Percentiles rank a stretch among this genome's conserved stretches.
These are phyloP conservation scores for Onthophagus taurus DNA, from an alignment of 1,140 invertebrate species.

Conservation along the genomic window DNA sequence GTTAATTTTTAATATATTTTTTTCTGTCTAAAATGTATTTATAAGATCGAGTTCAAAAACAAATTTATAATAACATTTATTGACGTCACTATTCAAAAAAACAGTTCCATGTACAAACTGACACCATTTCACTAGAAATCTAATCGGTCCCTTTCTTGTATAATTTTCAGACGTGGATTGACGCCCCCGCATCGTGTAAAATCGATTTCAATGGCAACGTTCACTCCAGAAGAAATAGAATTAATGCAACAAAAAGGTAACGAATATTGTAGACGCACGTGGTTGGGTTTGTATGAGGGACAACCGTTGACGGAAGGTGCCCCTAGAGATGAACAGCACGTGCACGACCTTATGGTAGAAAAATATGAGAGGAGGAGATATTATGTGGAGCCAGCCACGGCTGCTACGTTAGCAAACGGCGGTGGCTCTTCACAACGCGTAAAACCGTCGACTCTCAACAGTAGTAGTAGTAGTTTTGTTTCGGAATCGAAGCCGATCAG, in stretches of 20 bases:
- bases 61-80: too few relatives aligned
- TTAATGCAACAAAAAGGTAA: constrained; percentile 85
- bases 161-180: constrained; percentile 82
- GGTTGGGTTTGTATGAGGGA: constrained; percentile 74
- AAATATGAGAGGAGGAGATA: constrained; percentile 88
- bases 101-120: too few relatives aligned
- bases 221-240: constrained; percentile 91
- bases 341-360: constrained; percentile 84
- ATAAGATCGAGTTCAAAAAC: too few relatives aligned
- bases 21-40: too few relatives aligned
- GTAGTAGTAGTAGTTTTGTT: not conserved
- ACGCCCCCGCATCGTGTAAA: constrained; percentile 97
- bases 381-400: constrained; percentile 12
- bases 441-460: not conserved
- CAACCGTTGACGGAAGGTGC: constrained; percentile 44
- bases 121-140: not conserved
- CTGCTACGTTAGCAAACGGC: constrained; percentile 11
- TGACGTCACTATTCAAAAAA: too few relatives aligned
- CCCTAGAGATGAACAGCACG: constrained; percentile 85
- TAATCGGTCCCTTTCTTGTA: constrained; percentile 28
- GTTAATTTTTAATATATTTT: too few relatives aligned
- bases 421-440: not conserved
- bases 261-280: constrained; percentile 84
- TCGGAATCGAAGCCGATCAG: not conserved
- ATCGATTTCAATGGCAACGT: constrained; percentile 97